These are phyloP conservation scores for Arothron firmamentum DNA, from an alignment of 2,113 vertebrate species.

Conservation along the genomic window DNA sequence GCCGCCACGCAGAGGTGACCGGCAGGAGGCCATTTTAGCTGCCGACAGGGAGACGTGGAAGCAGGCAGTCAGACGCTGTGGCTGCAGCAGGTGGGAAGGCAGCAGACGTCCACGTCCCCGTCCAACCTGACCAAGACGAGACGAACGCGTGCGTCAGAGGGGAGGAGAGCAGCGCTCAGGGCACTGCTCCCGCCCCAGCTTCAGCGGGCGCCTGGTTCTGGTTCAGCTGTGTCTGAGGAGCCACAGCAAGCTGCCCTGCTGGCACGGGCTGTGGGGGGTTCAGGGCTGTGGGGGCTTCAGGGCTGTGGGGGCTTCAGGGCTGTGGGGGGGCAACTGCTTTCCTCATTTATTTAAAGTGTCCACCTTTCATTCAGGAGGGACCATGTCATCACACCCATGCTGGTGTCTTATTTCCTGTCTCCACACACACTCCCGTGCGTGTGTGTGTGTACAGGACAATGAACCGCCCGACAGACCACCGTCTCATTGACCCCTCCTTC, in stretches of 20 bases:
- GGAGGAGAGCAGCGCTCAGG: too few species aligned
- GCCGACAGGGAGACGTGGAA: neutral
- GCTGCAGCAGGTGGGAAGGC: neutral
- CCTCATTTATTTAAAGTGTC: neutral
- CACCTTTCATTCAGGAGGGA: neutral
- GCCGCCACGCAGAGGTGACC: constrained; percentile 52
- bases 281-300: too few species aligned
- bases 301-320: too few species aligned
- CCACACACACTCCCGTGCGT: neutral
- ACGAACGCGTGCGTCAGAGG: too few species aligned
- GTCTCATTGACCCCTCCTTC: constrained; percentile 43
- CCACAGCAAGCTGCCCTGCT: too few species aligned
- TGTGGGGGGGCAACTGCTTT: neutral
- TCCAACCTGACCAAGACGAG: too few species aligned
- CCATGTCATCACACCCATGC: neutral
- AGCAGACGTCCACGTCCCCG: neutral
- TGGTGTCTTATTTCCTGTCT: constrained; percentile 5
- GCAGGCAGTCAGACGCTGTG: neutral
- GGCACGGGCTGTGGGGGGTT: too few species aligned
- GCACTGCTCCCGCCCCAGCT: too few species aligned
- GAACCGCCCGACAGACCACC: constrained; percentile 17
- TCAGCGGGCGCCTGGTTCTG: too few species aligned
- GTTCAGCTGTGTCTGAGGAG: too few species aligned
- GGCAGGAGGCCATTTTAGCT: constrained; percentile 46
- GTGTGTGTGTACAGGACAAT: constrained; percentile 19